Conservation (phyloP, 1,140 invertebrate genomes). For the Meloidogyne hapla region DNA sequence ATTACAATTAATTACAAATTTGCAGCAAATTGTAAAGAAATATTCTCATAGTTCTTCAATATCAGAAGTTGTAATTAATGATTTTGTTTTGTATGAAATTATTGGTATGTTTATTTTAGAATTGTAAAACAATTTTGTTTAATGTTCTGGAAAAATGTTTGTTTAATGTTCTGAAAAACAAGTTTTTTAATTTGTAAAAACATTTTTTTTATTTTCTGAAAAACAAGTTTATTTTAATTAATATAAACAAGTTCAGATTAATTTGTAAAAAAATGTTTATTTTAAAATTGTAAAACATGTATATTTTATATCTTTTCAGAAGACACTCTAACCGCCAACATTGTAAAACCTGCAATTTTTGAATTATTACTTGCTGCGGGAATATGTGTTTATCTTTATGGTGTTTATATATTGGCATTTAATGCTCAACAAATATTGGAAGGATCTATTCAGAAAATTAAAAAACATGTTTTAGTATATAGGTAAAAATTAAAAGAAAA, state of each 20-base stretch:
- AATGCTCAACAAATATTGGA: constrained; percentile 41
- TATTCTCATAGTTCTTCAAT: constrained; percentile 32
- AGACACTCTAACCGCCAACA: constrained; percentile 65
- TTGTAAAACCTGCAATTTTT: constrained; percentile 94
- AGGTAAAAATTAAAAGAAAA: neutral
- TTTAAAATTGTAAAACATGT: neutral
- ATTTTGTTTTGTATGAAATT: constrained; percentile 44
- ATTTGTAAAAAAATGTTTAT: neutral
- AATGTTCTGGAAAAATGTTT: too few species aligned
- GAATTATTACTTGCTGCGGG: constrained; percentile 85
- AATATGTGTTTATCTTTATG: constrained; percentile 78
- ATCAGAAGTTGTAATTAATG: constrained; percentile 31
- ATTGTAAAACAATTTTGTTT: neutral
- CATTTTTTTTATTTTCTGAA: too few species aligned
- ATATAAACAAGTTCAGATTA: too few species aligned
- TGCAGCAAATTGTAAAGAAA: constrained; percentile 39
- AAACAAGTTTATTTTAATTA: too few species aligned
- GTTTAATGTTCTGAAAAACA: too few species aligned
- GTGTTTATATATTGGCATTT: constrained; percentile 71
- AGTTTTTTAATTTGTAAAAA: too few species aligned
- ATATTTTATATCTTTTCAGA: constrained; percentile 36
- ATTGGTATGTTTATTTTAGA: constrained; percentile 22
- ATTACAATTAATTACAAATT: constrained; percentile 29
- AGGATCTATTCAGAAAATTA: constrained; percentile 15
- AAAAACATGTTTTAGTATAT: neutral